Conservation (phyloP, 2,797 vertebrate genomes). For the Rachycentron canadum region DNA sequence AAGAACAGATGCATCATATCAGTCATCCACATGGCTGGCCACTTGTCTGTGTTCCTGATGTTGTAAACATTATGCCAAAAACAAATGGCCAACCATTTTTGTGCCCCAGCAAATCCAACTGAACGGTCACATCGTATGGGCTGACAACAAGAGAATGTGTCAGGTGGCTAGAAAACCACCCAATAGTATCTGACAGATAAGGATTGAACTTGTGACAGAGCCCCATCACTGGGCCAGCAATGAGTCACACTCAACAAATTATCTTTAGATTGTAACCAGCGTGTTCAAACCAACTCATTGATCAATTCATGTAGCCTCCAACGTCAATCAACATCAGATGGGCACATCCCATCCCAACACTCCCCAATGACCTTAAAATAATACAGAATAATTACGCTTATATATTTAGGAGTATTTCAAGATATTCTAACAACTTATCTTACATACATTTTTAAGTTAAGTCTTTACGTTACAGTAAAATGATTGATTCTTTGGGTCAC, state of each 20-base stretch:
- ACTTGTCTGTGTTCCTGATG: background rate
- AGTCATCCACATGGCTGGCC: background rate
- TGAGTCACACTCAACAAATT: background rate
- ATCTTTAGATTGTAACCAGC: background rate
- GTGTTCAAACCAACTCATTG: too few species aligned
- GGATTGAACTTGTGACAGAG: background rate
- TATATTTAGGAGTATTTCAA: too few species aligned
- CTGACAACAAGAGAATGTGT: background rate
- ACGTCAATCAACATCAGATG: background rate
- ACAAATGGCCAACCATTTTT: background rate
- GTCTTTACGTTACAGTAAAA: background rate
- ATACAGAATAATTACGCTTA: too few species aligned
- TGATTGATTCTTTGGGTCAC: background rate
- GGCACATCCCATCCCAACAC: too few species aligned
- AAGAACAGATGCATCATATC: conserved; percentile 12
- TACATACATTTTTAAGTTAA: background rate
- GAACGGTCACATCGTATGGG: too few species aligned
- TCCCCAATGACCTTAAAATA: background rate
- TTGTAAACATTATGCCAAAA: background rate
- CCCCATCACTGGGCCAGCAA: background rate
- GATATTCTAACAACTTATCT: too few species aligned
- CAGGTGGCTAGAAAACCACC: background rate
- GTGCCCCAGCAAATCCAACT: background rate
- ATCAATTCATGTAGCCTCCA: background rate
- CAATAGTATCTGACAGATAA: background rate